Evolutionary conservation across 2,113 vertebrate species (phyloP).

Genomic region (Hemibagrus wyckioides): DNA sequence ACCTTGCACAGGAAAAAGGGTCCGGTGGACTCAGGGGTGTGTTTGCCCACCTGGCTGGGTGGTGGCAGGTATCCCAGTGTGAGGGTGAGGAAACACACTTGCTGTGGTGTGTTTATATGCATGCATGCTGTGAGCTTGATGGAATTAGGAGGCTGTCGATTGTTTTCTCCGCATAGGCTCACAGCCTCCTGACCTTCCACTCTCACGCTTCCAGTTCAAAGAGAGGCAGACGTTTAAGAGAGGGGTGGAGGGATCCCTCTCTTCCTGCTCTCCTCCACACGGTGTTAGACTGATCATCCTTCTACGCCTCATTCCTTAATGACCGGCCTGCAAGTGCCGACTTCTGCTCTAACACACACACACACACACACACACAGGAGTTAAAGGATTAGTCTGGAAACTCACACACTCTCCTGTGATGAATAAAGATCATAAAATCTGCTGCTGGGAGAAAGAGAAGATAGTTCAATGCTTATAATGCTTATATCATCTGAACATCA

Average conservation of each 20-base stretch:
- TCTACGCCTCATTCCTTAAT: conserved; percentile 31
- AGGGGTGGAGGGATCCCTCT: conserved; percentile 33
- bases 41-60: conserved; percentile 40
- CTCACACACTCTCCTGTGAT: not conserved
- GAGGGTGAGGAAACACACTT: conserved; percentile 52
- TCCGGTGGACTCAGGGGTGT: conserved; percentile 24
- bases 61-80: conserved; percentile 44
- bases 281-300: conserved; percentile 22
- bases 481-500: not conserved
- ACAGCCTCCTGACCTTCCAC: conserved; percentile 44
- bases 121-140: conserved; percentile 57
- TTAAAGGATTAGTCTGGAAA: conserved; percentile 21
- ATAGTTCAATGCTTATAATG: too few species aligned
- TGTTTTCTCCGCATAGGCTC: conserved; percentile 62
- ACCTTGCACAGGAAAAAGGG: conserved; percentile 28
- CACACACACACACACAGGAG: conserved; percentile 8
- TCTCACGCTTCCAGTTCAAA: conserved; percentile 69
- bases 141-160: conserved; percentile 58
- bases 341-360: conserved; percentile 3
- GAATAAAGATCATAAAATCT: conserved; percentile 3
- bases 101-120: conserved; percentile 55
- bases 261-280: conserved; percentile 38
- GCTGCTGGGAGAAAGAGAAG: too few species aligned
- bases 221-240: conserved; percentile 39
- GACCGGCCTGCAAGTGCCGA: not conserved